A percentile compares a stretch with the other conserved stretches of the same genome.
These are phyloP conservation scores for Lutjanus campechanus DNA, from an alignment of 2,797 vertebrate genomes.

Conservation along the genomic window DNA sequence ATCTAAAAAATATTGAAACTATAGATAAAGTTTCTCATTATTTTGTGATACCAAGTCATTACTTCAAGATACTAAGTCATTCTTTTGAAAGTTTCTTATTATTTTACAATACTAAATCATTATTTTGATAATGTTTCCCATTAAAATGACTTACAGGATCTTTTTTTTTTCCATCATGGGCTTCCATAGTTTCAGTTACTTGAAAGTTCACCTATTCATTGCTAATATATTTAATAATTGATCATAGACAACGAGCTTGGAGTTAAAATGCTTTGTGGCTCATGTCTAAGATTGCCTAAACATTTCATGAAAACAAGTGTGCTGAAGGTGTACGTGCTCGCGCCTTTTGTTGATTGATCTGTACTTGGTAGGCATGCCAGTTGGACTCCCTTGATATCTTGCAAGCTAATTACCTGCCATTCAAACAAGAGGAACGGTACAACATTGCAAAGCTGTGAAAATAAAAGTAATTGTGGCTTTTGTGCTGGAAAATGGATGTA, in stretches of 20 bases:
- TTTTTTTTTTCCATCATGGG: background rate
- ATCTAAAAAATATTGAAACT: too few species aligned
- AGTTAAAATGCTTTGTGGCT: slow-evolving; percentile 10
- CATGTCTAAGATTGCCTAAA: slow-evolving; percentile 8
- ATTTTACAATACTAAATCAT: too few species aligned
- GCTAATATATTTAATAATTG: background rate
- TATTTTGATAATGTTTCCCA: too few species aligned
- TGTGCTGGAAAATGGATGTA: slow-evolving; percentile 50
- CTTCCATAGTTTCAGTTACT: background rate
- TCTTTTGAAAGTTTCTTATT: too few species aligned
- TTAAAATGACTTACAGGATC: too few species aligned
- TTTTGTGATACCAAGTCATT: too few species aligned
- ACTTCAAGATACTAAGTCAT: too few species aligned
- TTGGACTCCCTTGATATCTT: slow-evolving; percentile 37
- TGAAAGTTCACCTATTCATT: slow-evolving; percentile 4
- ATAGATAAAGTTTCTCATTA: too few species aligned
- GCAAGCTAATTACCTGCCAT: slow-evolving; percentile 50
- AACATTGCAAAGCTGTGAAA: slow-evolving; percentile 21
- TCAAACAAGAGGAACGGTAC: slow-evolving; percentile 34
- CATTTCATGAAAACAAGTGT: slow-evolving; percentile 15
- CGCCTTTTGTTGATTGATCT: slow-evolving; percentile 24
- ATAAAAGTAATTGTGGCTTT: slow-evolving; percentile 45
- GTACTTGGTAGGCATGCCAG: slow-evolving; percentile 20
- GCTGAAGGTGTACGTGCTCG: background rate
- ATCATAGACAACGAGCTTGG: background rate